phyloP scores from a whole-genome alignment of 2,888 invertebrate genomes.

The Epistrophe eligans region DNA sequence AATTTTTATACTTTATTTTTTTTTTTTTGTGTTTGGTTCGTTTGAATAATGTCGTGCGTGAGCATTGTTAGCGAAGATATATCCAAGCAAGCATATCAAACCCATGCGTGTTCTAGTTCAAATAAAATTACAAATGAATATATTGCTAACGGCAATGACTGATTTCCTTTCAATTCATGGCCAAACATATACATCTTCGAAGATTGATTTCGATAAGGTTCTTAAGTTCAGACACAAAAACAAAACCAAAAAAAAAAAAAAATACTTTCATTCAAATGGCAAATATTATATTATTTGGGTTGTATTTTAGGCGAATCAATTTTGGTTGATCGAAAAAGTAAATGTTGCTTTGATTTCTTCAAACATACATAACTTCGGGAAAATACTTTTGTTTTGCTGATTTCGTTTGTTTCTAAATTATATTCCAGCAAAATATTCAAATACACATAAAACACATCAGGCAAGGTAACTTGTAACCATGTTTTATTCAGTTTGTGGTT shows the following conservation, averaged over 20 bases:
- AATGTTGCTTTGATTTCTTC: background rate
- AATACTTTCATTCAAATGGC: conserved; percentile 11
- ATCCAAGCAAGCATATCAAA: background rate
- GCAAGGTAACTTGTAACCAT: background rate
- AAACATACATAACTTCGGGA: background rate
- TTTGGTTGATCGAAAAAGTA: conserved; percentile 9
- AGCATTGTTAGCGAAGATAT: conserved; percentile 16
- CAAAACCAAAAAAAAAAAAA: background rate
- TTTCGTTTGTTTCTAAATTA: background rate
- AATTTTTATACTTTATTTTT: background rate
- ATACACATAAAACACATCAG: background rate
- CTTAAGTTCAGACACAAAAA: background rate
- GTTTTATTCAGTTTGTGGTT: background rate
- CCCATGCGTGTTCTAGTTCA: conserved; percentile 16
- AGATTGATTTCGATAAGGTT: conserved; percentile 6
- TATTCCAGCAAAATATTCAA: background rate
- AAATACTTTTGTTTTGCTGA: conserved; percentile 9
- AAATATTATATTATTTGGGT: background rate
- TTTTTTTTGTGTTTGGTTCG: background rate
- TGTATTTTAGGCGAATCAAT: background rate
- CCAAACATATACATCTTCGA: background rate
- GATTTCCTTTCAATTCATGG: conserved; percentile 22
- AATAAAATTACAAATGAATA: conserved; percentile 28
- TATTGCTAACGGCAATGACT: conserved; percentile 18
- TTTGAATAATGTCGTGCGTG: conserved; percentile 28